A percentile compares a stretch with the other conserved stretches of the same genome.
Evolutionary conservation across 2,797 vertebrate genomes (phyloP).

Genomic region (Sebastolobus alascanus): DNA sequence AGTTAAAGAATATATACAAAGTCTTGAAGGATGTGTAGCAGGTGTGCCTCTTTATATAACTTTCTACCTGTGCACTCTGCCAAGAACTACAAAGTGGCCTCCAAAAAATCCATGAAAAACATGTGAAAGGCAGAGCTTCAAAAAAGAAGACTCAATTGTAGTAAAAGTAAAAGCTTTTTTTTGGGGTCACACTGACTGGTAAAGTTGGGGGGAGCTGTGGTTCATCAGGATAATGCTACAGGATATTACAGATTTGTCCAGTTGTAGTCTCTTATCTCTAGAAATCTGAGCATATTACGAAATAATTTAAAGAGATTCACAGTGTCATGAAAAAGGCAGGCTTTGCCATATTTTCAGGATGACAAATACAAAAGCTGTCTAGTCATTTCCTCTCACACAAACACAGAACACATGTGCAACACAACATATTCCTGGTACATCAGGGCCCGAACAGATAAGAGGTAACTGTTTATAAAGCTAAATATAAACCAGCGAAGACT

Average conservation of each 20-base stretch:
- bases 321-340: background rate
- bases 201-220: no score
- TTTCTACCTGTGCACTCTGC: slow-evolving; percentile 17
- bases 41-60: slow-evolving; percentile 36
- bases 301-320: background rate
- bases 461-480: background rate
- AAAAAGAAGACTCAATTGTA: background rate
- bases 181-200: no score
- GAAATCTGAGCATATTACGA: background rate
- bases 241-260: background rate
- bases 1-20: slow-evolving; percentile 26
- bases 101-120: slow-evolving; percentile 32
- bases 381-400: background rate
- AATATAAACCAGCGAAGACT: background rate
- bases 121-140: slow-evolving; percentile 17
- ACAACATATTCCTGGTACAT: background rate
- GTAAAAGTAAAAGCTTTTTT: no score
- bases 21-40: slow-evolving; percentile 42
- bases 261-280: background rate
- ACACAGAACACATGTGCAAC: background rate
- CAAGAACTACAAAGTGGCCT: slow-evolving; percentile 45
- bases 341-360: background rate
- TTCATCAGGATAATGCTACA: background rate
- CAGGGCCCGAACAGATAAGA: background rate
- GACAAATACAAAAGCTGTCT: background rate